A percentile compares a stretch with the other conserved stretches of the same genome.
These are phyloP conservation scores for Campoletis raptor DNA, from an alignment of 2,888 invertebrate genomes.

Conservation along the genomic window DNA sequence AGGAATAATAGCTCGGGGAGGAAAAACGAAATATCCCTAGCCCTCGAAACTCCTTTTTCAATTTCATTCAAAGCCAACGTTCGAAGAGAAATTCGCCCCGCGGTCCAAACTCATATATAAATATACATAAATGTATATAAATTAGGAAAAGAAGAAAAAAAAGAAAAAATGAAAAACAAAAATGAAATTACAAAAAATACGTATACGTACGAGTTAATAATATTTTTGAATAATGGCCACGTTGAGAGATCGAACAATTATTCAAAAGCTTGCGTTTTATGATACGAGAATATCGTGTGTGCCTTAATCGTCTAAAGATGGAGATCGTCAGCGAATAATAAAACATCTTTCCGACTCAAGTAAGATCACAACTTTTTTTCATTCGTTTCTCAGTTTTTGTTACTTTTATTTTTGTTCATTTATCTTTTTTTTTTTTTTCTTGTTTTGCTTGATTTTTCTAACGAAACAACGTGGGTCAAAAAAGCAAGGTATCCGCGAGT, in stretches of 20 bases:
- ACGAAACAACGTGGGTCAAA: conserved; percentile 32
- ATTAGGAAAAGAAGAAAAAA: conserved; percentile 20
- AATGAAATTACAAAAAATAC: conserved; percentile 48
- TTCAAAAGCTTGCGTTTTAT: conserved; percentile 53
- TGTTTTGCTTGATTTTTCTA: conserved; percentile 33
- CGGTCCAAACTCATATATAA: conserved; percentile 28
- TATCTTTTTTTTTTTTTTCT: neutral
- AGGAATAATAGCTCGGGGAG: conserved; percentile 65
- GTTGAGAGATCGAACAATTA: conserved; percentile 57
- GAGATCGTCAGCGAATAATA: conserved; percentile 20
- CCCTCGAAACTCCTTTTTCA: conserved; percentile 59
- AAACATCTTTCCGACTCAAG: conserved; percentile 11
- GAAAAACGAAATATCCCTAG: conserved; percentile 61
- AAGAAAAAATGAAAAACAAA: neutral
- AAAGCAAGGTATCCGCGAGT: conserved; percentile 19
- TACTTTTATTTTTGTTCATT: neutral
- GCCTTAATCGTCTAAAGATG: conserved; percentile 14
- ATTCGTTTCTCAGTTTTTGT: neutral
- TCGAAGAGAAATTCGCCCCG: conserved; percentile 50
- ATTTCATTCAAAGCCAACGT: conserved; percentile 57
- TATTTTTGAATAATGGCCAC: conserved; percentile 62
- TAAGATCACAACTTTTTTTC: conserved; percentile 24
- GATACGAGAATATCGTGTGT: neutral
- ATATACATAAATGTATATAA: conserved; percentile 1
- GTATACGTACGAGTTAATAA: conserved; percentile 54